Evolutionary conservation across 2,113 vertebrate species (phyloP), one percentile per base, ranked within the genome.

Genomic region (Sceloporus undulatus): DNA sequence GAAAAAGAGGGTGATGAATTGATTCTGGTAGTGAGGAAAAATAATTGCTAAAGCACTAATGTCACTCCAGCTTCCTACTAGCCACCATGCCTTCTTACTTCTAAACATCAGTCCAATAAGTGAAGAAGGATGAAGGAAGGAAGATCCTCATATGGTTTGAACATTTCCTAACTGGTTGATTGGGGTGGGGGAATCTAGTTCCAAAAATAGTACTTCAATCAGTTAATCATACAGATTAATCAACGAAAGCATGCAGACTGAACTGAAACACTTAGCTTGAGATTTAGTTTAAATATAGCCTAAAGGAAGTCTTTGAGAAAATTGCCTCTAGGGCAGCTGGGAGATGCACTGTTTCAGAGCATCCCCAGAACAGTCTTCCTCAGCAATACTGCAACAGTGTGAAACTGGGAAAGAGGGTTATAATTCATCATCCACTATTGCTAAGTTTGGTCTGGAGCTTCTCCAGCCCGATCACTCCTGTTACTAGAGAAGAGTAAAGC

Each of bases 391-490:
- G 2, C n/a, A 27, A 52, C 29, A 86, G 8, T 48, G 42, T 66
- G 59, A 86, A 76, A 25, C 73, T 56, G 78, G 8, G 25, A 19
- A 10, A 23, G 14, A 5, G 27, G 29, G 42, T 54, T 14, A 85
- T 68, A 86, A 76, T 86, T 82, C 82, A 34, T 59, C 62, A 77
- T 82, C 79, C 38, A 71, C 59, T 86, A 29, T 76, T 81, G 73
- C 48, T 86, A 85, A 89, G 86, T 89, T 77, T 82, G 71, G 78
- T 84, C 79, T 89, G 71, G 56, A 89, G 84, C 79, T 70, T 21
- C 62, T 76, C 84, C 38, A 56, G 78, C 27, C n/a, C 78, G 68
- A 42, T 68, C 62, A 38, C 71, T 77, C 79, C 48, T 82, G 79
- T 77, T 82, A 82, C 79, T 56, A 77, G 62, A 86, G 71, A 82